Evolutionary conservation across 1,140 invertebrate genomes (phyloP), one percentile per base, ranked within the genome.

Genomic region (Ganaspis sp.): DNA sequence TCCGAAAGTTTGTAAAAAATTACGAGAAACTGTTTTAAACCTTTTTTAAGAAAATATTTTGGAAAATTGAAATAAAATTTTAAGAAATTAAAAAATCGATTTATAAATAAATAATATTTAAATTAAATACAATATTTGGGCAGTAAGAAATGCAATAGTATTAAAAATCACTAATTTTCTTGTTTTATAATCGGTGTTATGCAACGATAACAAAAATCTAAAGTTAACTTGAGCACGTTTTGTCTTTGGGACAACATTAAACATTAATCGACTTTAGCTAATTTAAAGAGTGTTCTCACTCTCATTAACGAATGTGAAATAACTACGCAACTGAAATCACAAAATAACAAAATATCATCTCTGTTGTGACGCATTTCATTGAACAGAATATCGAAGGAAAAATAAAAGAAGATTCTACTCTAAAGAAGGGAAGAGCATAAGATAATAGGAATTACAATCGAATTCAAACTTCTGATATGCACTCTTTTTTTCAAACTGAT

Each of bases 211-310:
- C 23, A 23, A n/a, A 37, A 54, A 15, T 3, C n/a, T 40, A 53
- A 74, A 37, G 37, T 75, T 38, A n/a, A 45, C 9, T 12, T n/a
- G 37, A 11, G 4, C 23, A 2, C 11, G 15, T 0, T 12, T 15
- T 34, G 40, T 75, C 45, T 40, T 54, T 37, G 9, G 5, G 11
- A 37, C 23, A 58, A 38, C 17, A 70, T 12, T 53, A 70, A 70
- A 29, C 19, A 64, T n/a, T 34, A n/a, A 34, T n/a, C 29, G 45
- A 1, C 45, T 64, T 19, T 64, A 17, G 38, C 54, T 80, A 74
- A 77, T 78, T 78, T 73, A 73, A 78, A 70, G 70, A 26, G 42
- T 81, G 73, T 17, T 54, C 76, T 81, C 76, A 75, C 76, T 58
- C 8, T 64, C 58, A 29, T 12, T 23, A 58, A 58, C 2, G 19